Percentiles rank a stretch among this genome's conserved stretches.
phyloP scores from a whole-genome alignment of 2,113 vertebrate species.

The Hippocampus zosterae region DNA sequence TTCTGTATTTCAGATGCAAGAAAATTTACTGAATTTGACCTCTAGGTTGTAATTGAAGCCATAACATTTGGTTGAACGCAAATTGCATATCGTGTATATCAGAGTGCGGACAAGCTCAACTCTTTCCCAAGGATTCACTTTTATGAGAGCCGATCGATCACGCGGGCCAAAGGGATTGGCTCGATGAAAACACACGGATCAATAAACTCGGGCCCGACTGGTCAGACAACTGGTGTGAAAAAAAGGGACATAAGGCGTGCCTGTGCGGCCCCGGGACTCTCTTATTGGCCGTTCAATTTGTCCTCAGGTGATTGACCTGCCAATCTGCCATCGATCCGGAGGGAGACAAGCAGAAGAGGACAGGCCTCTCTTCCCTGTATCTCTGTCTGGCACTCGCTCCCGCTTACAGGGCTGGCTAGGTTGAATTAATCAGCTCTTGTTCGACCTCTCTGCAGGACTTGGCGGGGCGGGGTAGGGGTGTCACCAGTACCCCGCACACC shows the following conservation, averaged over 20 bases:
- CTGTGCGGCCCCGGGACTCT: conserved; percentile 6
- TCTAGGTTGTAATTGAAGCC: neutral
- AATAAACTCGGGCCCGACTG: conserved; percentile 47
- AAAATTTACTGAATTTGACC: neutral
- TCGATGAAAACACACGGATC: conserved; percentile 66
- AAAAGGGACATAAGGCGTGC: conserved; percentile 23
- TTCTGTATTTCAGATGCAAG: neutral
- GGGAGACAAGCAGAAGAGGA: conserved; percentile 32
- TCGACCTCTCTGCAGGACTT: conserved; percentile 8
- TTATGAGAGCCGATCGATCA: conserved; percentile 52
- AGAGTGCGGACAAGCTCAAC: conserved; percentile 1
- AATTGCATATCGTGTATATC: neutral
- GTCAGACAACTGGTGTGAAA: conserved; percentile 36
- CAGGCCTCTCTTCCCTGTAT: conserved; percentile 29
- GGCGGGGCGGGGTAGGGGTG: conserved; percentile 22
- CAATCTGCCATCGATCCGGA: conserved; percentile 60
- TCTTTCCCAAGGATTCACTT: conserved; percentile 48
- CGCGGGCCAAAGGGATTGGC: conserved; percentile 39
- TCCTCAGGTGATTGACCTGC: conserved; percentile 48
- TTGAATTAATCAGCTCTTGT: too few species aligned
- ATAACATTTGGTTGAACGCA: neutral
- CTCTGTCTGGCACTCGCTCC: conserved; percentile 28
- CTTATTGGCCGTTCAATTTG: conserved; percentile 43
- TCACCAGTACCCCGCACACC: conserved; percentile 49
- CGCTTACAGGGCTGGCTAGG: too few species aligned